Evolutionary conservation across 1,140 invertebrate species (phyloP).

Genomic region (Diachasma alloeum): DNA sequence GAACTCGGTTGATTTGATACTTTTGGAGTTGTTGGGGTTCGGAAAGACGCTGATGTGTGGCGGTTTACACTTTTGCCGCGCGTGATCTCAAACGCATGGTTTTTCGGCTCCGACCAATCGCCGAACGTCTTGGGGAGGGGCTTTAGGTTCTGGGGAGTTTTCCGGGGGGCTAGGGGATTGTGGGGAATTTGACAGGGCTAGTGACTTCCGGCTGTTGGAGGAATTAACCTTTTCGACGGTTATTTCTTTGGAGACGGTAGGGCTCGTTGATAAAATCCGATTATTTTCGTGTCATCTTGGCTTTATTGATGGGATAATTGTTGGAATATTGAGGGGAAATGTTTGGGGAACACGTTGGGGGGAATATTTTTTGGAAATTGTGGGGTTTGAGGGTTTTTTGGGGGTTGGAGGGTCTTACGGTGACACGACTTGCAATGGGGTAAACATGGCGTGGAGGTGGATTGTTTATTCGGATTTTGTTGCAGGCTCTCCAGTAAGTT

Average conservation of each 20-base stretch:
- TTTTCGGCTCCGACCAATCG: neutral
- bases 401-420: neutral
- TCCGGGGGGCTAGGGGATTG: neutral
- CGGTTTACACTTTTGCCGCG: neutral
- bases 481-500: constrained; percentile 37
- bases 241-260: constrained; percentile 36
- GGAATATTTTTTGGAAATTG: constrained; percentile 4
- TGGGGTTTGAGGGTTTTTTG: constrained; percentile 20
- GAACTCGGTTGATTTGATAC: neutral
- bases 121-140: neutral
- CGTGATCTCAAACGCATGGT: neutral
- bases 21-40: neutral
- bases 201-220: neutral
- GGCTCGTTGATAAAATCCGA: constrained; percentile 32
- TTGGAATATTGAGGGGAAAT: neutral
- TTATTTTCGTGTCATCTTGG: constrained; percentile 35
- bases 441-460: constrained; percentile 15
- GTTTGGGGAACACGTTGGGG: neutral
- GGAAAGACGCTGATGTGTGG: neutral
- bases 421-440: neutral
- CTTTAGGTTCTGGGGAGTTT: neutral
- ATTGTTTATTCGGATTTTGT: constrained; percentile 28
- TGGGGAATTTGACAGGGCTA: neutral
- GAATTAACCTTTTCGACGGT: constrained; percentile 35
- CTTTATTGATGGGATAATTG: neutral